Evolutionary conservation across 1,140 invertebrate species (phyloP).

Genomic region (Homalodisca vitripennis): DNA sequence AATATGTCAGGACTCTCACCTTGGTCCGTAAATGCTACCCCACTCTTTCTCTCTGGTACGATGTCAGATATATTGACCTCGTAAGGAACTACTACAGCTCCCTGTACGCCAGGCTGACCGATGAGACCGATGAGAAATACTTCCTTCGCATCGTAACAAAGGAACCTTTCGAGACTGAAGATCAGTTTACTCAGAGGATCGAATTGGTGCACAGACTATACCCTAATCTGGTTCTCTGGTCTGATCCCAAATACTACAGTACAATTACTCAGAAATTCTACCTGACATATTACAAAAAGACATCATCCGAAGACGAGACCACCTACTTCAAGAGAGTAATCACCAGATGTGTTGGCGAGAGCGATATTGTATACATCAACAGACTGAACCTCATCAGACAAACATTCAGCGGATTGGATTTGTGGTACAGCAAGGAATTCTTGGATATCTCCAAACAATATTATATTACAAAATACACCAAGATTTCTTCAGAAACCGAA

Average conservation of each 20-base stretch:
- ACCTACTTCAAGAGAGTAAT: too few relatives aligned
- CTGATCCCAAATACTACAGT: neutral
- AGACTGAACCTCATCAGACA: too few relatives aligned
- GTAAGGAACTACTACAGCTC: neutral
- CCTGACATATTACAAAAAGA: neutral
- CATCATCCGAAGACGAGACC: neutral
- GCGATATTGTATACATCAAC: too few relatives aligned
- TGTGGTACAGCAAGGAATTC: too few relatives aligned
- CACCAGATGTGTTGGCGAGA: too few relatives aligned
- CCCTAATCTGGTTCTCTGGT: neutral
- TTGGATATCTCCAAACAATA: too few relatives aligned
- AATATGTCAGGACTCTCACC: neutral
- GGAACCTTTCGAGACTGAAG: neutral
- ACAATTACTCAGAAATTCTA: neutral
- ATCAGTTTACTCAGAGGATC: neutral
- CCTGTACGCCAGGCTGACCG: neutral
- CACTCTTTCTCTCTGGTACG: neutral
- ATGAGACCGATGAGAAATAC: slow-evolving; percentile 9
- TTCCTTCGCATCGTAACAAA: neutral
- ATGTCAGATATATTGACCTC: neutral
- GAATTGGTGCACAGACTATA: neutral
- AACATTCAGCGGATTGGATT: too few relatives aligned
- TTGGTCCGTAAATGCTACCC: neutral
- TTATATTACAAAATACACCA: too few relatives aligned
- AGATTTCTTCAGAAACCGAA: too few relatives aligned